Percentiles rank a stretch among this genome's conserved stretches.
These are phyloP conservation scores for Synchiropus splendidus DNA, from an alignment of 2,113 vertebrate species.

Conservation along the genomic window DNA sequence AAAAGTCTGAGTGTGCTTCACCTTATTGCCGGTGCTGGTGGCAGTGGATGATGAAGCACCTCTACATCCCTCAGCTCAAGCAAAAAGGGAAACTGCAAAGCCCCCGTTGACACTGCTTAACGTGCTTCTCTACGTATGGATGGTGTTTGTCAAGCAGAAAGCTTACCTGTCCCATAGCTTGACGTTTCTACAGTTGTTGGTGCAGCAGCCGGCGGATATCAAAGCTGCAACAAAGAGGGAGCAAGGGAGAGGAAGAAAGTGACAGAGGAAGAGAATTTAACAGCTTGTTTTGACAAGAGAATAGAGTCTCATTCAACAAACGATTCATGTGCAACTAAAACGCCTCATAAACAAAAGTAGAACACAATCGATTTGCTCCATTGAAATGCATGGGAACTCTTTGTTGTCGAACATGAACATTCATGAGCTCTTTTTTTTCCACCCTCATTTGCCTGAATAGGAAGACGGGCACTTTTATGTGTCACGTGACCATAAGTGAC, in stretches of 20 bases:
- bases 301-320: slow-evolving; percentile 21
- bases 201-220: slow-evolving; percentile 71
- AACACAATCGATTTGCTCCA: neutral
- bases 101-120: too few species aligned
- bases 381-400: slow-evolving; percentile 3
- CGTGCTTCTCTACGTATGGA: too few species aligned
- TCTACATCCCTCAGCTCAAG: too few species aligned
- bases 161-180: slow-evolving; percentile 71
- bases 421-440: slow-evolving; percentile 1
- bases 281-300: slow-evolving; percentile 21
- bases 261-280: slow-evolving; percentile 13
- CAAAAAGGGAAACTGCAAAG: too few species aligned
- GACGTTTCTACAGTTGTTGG: slow-evolving; percentile 71
- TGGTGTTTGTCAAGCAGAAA: too few species aligned
- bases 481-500: neutral
- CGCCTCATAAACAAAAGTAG: slow-evolving; percentile 32
- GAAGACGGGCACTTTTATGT: neutral
- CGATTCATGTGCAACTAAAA: slow-evolving; percentile 18
- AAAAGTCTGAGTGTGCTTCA: too few species aligned
- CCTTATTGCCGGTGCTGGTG: too few species aligned
- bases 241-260: neutral
- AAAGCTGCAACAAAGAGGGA: slow-evolving; percentile 47
- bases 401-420: slow-evolving; percentile 1
- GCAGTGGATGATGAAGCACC: too few species aligned
- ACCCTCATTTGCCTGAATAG: too few species aligned